phyloP scores from a whole-genome alignment of 2,797 vertebrate species.

The Acipenser transmontanus region DNA sequence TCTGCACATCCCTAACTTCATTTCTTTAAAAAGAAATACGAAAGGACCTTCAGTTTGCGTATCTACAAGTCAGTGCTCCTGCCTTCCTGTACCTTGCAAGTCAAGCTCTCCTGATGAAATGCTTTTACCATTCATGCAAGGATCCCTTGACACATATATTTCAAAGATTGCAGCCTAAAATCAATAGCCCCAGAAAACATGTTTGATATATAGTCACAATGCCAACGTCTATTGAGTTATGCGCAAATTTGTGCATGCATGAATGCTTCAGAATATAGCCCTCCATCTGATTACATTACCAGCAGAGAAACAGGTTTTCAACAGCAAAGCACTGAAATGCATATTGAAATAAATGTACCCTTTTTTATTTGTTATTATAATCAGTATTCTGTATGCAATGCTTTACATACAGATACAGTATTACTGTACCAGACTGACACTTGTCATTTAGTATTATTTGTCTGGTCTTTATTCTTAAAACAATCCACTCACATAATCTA shows the following conservation, averaged over 20 bases:
- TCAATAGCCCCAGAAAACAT: slow-evolving; percentile 24
- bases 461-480: too few relatives aligned
- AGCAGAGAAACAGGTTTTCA: background rate
- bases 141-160: slow-evolving; percentile 13
- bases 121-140: slow-evolving; percentile 11
- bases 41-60: too few relatives aligned
- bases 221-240: slow-evolving; percentile 15
- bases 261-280: slow-evolving; percentile 13
- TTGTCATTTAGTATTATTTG: too few relatives aligned
- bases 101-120: background rate
- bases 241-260: slow-evolving; percentile 10
- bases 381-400: too few relatives aligned
- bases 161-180: slow-evolving; percentile 23
- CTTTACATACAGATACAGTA: too few relatives aligned
- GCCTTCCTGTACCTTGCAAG: background rate
- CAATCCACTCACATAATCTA: too few relatives aligned
- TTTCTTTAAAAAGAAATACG: too few relatives aligned
- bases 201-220: slow-evolving; percentile 22
- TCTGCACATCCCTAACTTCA: too few relatives aligned
- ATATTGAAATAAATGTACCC: background rate
- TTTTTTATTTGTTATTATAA: too few relatives aligned
- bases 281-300: slow-evolving; percentile 4
- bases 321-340: background rate
- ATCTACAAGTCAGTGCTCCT: too few relatives aligned
- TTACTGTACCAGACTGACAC: too few relatives aligned